Evolutionary conservation across 2,113 vertebrate species (phyloP), one percentile per base, ranked within the genome.

Genomic region (Naja naja): DNA sequence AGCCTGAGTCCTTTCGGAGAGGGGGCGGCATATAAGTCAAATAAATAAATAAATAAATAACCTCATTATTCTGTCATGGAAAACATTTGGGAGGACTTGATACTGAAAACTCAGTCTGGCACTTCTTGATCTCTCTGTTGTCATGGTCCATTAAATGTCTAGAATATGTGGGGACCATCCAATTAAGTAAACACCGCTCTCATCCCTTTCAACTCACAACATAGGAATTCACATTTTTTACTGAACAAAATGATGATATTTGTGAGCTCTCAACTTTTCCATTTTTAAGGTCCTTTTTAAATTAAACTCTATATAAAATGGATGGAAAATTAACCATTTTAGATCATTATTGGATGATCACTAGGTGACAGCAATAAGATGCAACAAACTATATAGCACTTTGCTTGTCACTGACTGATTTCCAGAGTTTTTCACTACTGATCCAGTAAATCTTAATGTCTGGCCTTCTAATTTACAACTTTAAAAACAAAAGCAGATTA

Each of bases 401-500:
- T 81, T 43, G 18, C 18, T 81, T 81, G 34, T 18, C 74, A 81
- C 3, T 39, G 7, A 39, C 18, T 81, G n/a, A 81, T 39, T 39
- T 81, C 18, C 18, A 81, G 69, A 81, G 69, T 81, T 81, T 81
- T 81, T 39, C 6, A 22, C 16, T 81, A 43, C 18, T 43, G 34
- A 81, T 43, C 34, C 3, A 6, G 74, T 39, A 81, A 18, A 34
- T 18, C 16, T 43, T 81, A 39, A 39, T 39, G 74, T 39, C 22
- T 39, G 47, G 18, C 25, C 49, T 30, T 85, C 8, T 34, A 89
- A 89, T 89, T 86, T 89, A 58, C n/a, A 56, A 60, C 56, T 90
- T 94, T 52, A 86, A 89, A 91, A 86, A 34, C 22, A 47, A 85
- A 89, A 74, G 27, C 93, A 91, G 34, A 34, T 93, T 91, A 56